A percentile compares a stretch with the other conserved stretches of the same genome.
Evolutionary conservation across 1,140 invertebrate genomes (phyloP).

Genomic region (Chironomus tepperi): DNA sequence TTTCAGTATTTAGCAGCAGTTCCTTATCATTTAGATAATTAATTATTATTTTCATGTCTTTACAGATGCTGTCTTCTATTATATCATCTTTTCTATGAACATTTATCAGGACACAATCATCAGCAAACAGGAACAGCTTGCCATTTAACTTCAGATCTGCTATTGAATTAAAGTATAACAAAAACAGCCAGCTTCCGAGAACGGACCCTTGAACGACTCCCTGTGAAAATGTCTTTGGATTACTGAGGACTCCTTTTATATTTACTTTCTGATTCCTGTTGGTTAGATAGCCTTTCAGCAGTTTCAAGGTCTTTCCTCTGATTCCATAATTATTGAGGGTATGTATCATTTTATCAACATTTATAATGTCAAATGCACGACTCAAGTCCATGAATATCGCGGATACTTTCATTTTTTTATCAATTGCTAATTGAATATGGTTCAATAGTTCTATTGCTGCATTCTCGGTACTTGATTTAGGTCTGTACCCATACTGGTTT

Average conservation of each 20-base stretch:
- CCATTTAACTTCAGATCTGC: neutral
- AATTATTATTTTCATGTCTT: slow-evolving; percentile 19
- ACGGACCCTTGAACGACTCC: slow-evolving; percentile 28
- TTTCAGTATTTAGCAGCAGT: slow-evolving; percentile 14
- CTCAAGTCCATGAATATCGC: slow-evolving; percentile 32
- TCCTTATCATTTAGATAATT: slow-evolving; percentile 1
- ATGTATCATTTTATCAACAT: slow-evolving; percentile 30
- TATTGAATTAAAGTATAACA: slow-evolving; percentile 22
- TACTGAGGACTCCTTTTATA: neutral
- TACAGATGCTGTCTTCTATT: neutral
- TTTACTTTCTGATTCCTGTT: slow-evolving; percentile 26
- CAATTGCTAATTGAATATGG: slow-evolving; percentile 27
- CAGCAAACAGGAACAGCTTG: neutral
- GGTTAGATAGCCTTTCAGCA: slow-evolving; percentile 28
- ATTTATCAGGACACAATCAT: neutral
- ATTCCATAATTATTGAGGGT: slow-evolving; percentile 31
- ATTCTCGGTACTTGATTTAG: slow-evolving; percentile 28
- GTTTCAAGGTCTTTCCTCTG: slow-evolving; percentile 28
- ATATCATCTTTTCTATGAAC: neutral
- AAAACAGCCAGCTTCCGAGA: slow-evolving; percentile 26
- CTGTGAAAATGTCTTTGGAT: neutral
- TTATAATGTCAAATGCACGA: slow-evolving; percentile 34
- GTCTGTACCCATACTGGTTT: slow-evolving; percentile 31
- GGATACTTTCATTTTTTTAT: slow-evolving; percentile 27
- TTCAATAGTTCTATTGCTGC: slow-evolving; percentile 29